Evolutionary conservation across 1,140 invertebrate genomes (phyloP).

Genomic region (Tetraneura akinire): DNA sequence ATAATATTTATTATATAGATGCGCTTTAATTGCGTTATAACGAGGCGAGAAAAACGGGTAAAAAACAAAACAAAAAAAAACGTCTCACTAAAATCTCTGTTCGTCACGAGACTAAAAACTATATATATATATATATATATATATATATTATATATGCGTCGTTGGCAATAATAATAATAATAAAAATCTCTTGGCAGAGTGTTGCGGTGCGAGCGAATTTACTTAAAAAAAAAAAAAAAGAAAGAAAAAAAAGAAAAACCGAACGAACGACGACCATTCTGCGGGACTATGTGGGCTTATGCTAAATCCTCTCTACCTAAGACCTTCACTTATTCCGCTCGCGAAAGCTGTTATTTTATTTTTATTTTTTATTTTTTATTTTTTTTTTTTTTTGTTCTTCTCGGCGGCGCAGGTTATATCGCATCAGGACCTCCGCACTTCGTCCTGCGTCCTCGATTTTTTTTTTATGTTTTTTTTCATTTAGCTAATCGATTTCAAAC

Average conservation of each 20-base stretch:
- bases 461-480: conserved; percentile 47
- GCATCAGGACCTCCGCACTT: neutral
- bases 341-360: conserved; percentile 39
- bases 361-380: too few relatives aligned
- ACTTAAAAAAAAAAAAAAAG: conserved; percentile 39
- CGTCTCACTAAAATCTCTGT: neutral
- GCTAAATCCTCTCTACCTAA: conserved; percentile 42
- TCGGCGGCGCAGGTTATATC: neutral
- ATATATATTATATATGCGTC: too few relatives aligned
- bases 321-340: conserved; percentile 40
- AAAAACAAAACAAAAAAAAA: too few relatives aligned
- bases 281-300: conserved; percentile 41
- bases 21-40: neutral
- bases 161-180: conserved; percentile 22
- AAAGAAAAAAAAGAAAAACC: too few relatives aligned
- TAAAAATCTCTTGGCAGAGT: conserved; percentile 47
- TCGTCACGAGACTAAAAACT: neutral
- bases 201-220: conserved; percentile 44
- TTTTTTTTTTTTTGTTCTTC: too few relatives aligned
- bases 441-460: neutral
- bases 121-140: too few relatives aligned
- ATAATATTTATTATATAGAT: too few relatives aligned
- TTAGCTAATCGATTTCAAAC: conserved; percentile 46
- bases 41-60: conserved; percentile 8
- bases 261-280: conserved; percentile 49